A percentile compares a stretch with the other conserved stretches of the same genome.
phyloP scores from a whole-genome alignment of 2,888 invertebrate species.

The Andrena chrysosceles region DNA sequence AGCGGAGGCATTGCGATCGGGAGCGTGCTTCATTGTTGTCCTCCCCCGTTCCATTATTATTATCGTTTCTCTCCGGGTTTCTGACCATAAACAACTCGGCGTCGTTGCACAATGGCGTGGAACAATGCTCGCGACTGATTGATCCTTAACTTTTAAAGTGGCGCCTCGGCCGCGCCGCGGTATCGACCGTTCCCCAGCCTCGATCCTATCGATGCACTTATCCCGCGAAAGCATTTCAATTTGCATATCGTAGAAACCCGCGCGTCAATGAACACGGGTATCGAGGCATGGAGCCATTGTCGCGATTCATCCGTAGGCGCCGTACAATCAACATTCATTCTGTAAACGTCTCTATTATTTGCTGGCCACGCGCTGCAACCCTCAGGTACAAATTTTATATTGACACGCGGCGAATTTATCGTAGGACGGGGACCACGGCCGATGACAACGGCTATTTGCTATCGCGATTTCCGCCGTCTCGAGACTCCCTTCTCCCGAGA shows the following conservation, averaged over 20 bases:
- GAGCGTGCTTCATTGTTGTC: constrained; percentile 15
- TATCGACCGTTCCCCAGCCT: constrained; percentile 1
- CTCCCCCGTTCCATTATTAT: constrained; percentile 52
- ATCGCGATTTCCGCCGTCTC: neutral
- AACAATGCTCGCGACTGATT: constrained; percentile 60
- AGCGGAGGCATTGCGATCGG: constrained; percentile 22
- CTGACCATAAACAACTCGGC: constrained; percentile 55
- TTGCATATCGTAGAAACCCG: constrained; percentile 48
- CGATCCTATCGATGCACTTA: constrained; percentile 46
- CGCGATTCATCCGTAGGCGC: constrained; percentile 36
- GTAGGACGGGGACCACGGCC: neutral
- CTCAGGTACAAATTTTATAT: constrained; percentile 10
- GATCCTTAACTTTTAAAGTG: constrained; percentile 65
- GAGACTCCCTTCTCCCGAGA: neutral
- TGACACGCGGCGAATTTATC: constrained; percentile 1
- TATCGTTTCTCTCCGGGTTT: constrained; percentile 60
- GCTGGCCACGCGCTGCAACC: constrained; percentile 27
- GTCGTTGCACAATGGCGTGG: constrained; percentile 52
- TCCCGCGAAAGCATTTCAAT: constrained; percentile 41
- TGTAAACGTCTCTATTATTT: constrained; percentile 54
- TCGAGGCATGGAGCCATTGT: constrained; percentile 33
- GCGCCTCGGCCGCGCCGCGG: constrained; percentile 18
- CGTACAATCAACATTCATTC: constrained; percentile 25
- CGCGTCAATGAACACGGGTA: constrained; percentile 8
- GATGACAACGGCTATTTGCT: neutral